A percentile compares a stretch with the other conserved stretches of the same genome.
These are phyloP conservation scores for Crematogaster levior DNA, from an alignment of 2,888 invertebrate genomes.

Conservation along the genomic window DNA sequence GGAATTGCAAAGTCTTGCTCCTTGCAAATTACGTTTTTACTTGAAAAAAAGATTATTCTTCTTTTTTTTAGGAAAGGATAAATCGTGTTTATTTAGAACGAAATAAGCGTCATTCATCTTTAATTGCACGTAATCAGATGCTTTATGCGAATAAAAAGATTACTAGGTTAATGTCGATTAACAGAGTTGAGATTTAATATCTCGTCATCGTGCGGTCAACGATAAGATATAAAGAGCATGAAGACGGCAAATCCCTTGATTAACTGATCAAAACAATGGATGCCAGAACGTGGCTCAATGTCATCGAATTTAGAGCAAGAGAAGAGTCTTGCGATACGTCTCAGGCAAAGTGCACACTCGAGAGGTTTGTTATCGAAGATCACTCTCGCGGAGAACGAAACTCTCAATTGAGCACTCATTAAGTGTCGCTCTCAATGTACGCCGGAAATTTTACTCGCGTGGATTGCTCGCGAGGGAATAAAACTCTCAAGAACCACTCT, in stretches of 20 bases:
- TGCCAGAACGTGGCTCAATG: not conserved
- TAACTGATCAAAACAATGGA: not conserved
- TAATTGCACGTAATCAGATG: slow-evolving; percentile 2
- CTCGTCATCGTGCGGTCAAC: not conserved
- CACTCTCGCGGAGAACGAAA: slow-evolving; percentile 39
- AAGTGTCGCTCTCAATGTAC: slow-evolving; percentile 45
- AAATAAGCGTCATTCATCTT: not conserved
- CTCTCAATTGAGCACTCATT: slow-evolving; percentile 47
- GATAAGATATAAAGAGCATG: not conserved
- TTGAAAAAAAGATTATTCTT: not conserved
- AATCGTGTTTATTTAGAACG: not conserved
- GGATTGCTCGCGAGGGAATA: slow-evolving; percentile 25
- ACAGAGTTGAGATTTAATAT: not conserved
- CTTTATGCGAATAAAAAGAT: not conserved
- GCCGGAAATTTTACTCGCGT: slow-evolving; percentile 47
- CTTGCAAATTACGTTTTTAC: not conserved
- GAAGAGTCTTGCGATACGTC: not conserved
- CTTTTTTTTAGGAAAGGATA: not conserved
- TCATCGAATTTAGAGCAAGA: slow-evolving; percentile 7
- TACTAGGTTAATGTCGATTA: slow-evolving; percentile 1
- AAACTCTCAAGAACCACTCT: slow-evolving; percentile 39
- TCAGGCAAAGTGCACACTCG: slow-evolving; percentile 17
- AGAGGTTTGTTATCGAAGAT: slow-evolving; percentile 47
- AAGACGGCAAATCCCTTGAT: not conserved
- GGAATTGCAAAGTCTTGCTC: not conserved